These are phyloP conservation scores for Chelidonichthys spinosus DNA, from an alignment of 2,797 vertebrate species.

Conservation along the genomic window DNA sequence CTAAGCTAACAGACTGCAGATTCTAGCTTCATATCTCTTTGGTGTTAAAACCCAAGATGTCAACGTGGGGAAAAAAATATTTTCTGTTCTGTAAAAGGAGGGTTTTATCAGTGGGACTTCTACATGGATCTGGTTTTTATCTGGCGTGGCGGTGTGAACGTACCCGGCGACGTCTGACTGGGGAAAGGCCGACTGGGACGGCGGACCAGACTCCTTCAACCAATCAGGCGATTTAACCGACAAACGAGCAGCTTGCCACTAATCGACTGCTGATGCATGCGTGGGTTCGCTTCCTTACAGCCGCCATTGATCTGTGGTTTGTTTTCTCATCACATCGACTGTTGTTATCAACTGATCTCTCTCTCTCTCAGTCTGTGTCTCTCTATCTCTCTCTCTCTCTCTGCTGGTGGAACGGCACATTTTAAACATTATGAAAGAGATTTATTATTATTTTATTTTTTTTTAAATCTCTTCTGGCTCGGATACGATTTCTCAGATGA, in stretches of 20 bases:
- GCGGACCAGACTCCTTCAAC: conserved; percentile 40
- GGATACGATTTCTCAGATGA: conserved; percentile 12
- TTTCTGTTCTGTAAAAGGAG: too few relatives aligned
- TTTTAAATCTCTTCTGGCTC: conserved; percentile 9
- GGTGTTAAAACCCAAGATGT: too few relatives aligned
- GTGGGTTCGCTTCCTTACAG: conserved; percentile 47
- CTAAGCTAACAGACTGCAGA: conserved; percentile 3
- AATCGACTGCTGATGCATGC: conserved; percentile 66
- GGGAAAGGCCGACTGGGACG: conserved; percentile 54
- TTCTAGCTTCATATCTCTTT: conserved; percentile 2
- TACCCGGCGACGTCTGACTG: conserved; percentile 35
- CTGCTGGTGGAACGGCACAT: conserved; percentile 2
- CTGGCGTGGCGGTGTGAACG: conserved; percentile 52
- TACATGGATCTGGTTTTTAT: conserved; percentile 1
- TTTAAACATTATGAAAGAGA: conserved; percentile 11
- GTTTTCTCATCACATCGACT: conserved; percentile 34
- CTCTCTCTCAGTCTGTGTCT: background rate
- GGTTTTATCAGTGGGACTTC: background rate
- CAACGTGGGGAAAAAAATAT: too few relatives aligned
- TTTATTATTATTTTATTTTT: background rate
- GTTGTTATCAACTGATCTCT: conserved; percentile 23
- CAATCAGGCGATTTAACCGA: conserved; percentile 59
- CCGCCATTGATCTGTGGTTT: conserved; percentile 48
- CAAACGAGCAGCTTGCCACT: conserved; percentile 68
- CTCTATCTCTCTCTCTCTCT: background rate